A percentile compares a stretch with the other conserved stretches of the same genome.
Conservation (phyloP, 2,888 invertebrate genomes). For the Harpagoxenus sublaevis region DNA sequence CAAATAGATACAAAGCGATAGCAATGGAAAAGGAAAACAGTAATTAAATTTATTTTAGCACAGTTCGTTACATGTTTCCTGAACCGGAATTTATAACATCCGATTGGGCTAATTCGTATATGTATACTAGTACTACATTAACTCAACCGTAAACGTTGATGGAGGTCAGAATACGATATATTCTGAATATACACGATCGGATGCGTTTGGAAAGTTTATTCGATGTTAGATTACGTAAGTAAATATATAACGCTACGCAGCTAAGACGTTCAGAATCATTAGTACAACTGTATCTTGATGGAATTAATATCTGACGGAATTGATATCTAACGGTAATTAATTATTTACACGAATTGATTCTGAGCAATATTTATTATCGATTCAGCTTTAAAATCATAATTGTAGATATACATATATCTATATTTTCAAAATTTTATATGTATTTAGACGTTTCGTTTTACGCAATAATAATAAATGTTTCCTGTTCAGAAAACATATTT, state of each 20-base stretch:
- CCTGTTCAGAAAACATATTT: background rate
- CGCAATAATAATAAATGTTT: background rate
- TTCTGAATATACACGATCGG: background rate
- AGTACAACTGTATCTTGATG: background rate
- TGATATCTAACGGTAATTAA: background rate
- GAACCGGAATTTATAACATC: slow-evolving; percentile 36
- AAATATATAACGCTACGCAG: slow-evolving; percentile 8
- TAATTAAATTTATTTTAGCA: slow-evolving; percentile 40
- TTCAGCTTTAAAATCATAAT: background rate
- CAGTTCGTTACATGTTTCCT: slow-evolving; percentile 29
- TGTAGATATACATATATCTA: background rate
- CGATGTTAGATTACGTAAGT: slow-evolving; percentile 21
- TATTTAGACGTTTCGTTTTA: background rate
- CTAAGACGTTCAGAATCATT: background rate
- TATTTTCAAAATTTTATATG: background rate
- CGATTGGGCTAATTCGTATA: slow-evolving; percentile 41
- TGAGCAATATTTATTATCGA: background rate
- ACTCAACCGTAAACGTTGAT: slow-evolving; percentile 35
- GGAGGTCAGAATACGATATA: background rate
- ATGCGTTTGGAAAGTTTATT: slow-evolving; percentile 25
- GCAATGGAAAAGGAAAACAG: background rate
- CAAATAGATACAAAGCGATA: background rate
- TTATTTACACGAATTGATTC: background rate
- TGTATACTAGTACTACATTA: slow-evolving; percentile 8
- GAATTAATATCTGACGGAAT: background rate